Evolutionary conservation across 1,140 invertebrate species (phyloP).

Genomic region (Danaus melanippus): DNA sequence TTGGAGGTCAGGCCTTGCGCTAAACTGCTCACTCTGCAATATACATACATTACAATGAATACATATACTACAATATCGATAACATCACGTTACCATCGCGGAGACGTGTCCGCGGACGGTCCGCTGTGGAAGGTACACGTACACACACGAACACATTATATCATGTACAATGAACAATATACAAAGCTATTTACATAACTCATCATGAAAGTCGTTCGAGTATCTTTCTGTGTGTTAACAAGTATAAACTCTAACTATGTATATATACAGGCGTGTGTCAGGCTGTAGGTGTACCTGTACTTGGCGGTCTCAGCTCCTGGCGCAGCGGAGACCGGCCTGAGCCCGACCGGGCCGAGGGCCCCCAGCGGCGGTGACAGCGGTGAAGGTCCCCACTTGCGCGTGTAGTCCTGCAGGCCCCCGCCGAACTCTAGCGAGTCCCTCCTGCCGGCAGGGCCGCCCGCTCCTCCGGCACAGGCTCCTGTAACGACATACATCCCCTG

Average conservation of each 20-base stretch:
- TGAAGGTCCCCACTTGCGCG: slow-evolving; percentile 68
- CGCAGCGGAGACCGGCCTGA: slow-evolving; percentile 83
- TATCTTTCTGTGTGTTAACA: too few species aligned
- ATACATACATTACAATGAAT: too few species aligned
- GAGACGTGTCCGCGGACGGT: too few species aligned
- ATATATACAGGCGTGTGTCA: not conserved
- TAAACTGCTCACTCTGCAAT: slow-evolving; percentile 66
- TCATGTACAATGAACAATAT: slow-evolving; percentile 35
- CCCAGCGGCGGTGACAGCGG: slow-evolving; percentile 64
- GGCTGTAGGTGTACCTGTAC: slow-evolving; percentile 70
- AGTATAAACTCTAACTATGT: too few species aligned
- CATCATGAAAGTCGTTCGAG: too few species aligned
- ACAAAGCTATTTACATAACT: slow-evolving; percentile 45
- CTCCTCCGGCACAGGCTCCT: slow-evolving; percentile 32
- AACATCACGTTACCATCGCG: too few species aligned
- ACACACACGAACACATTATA: not conserved
- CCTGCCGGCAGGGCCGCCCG: slow-evolving; percentile 28
- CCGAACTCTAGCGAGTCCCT: slow-evolving; percentile 68
- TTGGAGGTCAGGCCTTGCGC: slow-evolving; percentile 82
- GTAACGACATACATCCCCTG: slow-evolving; percentile 49
- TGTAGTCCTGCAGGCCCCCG: slow-evolving; percentile 64
- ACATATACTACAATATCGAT: too few species aligned
- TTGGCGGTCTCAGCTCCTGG: slow-evolving; percentile 92
- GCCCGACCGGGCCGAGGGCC: slow-evolving; percentile 57
- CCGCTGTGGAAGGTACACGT: too few species aligned